Conservation (phyloP, 1,140 invertebrate species). For the Drosophila bipectinata region DNA sequence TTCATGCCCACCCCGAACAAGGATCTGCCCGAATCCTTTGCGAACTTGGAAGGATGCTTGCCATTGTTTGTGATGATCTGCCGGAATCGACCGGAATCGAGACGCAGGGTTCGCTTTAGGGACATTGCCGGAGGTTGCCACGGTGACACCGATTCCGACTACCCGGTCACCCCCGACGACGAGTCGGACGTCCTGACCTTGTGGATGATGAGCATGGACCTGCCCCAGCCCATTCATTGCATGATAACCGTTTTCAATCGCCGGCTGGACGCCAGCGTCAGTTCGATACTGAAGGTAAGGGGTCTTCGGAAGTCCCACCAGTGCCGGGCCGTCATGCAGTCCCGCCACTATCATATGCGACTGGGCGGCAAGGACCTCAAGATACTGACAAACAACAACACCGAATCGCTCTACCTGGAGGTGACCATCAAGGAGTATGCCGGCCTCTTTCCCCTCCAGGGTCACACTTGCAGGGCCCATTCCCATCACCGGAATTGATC, state of each 20-base stretch:
- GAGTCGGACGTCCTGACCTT: conserved; percentile 33
- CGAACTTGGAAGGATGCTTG: conserved; percentile 3
- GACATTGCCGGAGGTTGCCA: background rate
- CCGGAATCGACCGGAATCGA: conserved; percentile 7
- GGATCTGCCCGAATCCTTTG: background rate
- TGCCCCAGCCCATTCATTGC: conserved; percentile 25
- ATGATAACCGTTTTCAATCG: conserved; percentile 43
- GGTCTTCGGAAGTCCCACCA: conserved; percentile 21
- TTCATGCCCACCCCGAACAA: conserved; percentile 17
- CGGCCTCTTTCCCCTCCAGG: background rate
- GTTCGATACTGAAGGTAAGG: conserved; percentile 34
- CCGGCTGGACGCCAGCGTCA: conserved; percentile 49
- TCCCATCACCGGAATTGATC: no score
- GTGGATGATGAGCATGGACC: conserved; percentile 41
- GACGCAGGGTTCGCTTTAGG: background rate
- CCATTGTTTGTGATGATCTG: conserved; percentile 50
- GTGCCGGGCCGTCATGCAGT: conserved; percentile 2
- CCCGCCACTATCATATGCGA: conserved; percentile 37
- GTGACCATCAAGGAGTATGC: conserved; percentile 33
- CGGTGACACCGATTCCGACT: background rate
- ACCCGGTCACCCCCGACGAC: background rate
- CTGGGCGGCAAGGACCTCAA: conserved; percentile 31
- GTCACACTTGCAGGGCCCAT: background rate
- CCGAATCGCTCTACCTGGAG: conserved; percentile 51
- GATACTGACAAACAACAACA: conserved; percentile 29